A percentile compares a stretch with the other conserved stretches of the same genome.
These are phyloP conservation scores for Albula goreensis DNA, from an alignment of 2,113 vertebrate species.

Conservation along the genomic window DNA sequence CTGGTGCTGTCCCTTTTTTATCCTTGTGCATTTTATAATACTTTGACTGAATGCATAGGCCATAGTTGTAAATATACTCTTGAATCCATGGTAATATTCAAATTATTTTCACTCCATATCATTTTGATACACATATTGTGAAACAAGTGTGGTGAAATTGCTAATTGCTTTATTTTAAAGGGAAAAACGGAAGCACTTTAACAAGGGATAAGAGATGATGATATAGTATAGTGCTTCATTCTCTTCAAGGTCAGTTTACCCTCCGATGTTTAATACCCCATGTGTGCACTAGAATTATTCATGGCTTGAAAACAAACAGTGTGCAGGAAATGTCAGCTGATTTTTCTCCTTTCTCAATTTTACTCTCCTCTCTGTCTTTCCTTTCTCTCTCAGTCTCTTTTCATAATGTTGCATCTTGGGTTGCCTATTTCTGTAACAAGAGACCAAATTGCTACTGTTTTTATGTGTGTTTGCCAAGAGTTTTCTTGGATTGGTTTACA, in stretches of 20 bases:
- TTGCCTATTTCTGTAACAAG: neutral
- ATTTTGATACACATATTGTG: no score
- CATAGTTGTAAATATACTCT: no score
- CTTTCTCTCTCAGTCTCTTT: neutral
- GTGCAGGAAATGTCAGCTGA: neutral
- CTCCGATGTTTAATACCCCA: neutral
- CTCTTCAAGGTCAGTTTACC: neutral
- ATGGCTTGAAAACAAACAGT: neutral
- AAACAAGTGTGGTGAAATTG: no score
- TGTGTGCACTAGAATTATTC: neutral
- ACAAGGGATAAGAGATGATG: neutral
- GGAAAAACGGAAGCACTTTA: neutral
- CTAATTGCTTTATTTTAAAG: no score
- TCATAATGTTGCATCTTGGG: neutral
- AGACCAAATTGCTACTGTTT: neutral
- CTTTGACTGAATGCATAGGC: no score
- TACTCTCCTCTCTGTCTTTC: neutral
- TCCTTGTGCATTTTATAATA: no score
- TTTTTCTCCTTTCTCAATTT: neutral
- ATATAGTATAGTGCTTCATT: neutral
- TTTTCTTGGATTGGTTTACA: neutral
- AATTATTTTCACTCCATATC: no score
- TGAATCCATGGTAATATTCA: no score
- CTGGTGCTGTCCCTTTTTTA: no score
- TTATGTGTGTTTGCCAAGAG: neutral